Evolutionary conservation across 2,797 vertebrate species (phyloP).

Genomic region (Cyprinella venusta): DNA sequence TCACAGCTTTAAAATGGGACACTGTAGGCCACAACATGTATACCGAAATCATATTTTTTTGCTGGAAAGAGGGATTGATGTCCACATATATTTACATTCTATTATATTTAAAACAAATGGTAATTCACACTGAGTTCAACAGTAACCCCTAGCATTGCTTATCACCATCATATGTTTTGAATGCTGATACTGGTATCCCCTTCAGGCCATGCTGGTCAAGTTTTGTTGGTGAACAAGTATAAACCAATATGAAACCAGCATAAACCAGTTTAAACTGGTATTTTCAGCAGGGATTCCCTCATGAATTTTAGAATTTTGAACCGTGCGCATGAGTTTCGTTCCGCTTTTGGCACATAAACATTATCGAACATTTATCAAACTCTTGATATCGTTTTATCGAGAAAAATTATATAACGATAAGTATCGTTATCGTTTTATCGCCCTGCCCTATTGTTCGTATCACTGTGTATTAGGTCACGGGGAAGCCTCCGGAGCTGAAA

Average conservation of each 20-base stretch:
- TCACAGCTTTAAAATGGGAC: constrained; percentile 25
- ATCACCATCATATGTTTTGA: neutral
- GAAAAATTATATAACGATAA: too few species aligned
- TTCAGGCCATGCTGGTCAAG: neutral
- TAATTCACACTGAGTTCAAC: constrained; percentile 1
- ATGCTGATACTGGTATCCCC: neutral
- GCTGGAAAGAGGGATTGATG: neutral
- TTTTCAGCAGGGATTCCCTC: neutral
- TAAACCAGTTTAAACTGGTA: neutral
- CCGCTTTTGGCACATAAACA: too few species aligned
- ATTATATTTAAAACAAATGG: constrained; percentile 15
- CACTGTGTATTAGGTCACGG: neutral
- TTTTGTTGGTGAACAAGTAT: neutral
- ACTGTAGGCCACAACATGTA: constrained; percentile 5
- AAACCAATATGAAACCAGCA: neutral
- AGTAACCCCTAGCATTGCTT: neutral
- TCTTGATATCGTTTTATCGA: too few species aligned
- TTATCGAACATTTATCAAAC: too few species aligned
- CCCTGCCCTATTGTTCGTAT: neutral
- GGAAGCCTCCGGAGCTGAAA: neutral
- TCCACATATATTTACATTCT: constrained; percentile 23
- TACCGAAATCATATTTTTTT: neutral
- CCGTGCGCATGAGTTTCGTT: too few species aligned
- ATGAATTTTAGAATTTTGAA: neutral
- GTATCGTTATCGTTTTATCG: too few species aligned